Conservation (phyloP, 2,113 vertebrate species). For the Anhinga anhinga region DNA sequence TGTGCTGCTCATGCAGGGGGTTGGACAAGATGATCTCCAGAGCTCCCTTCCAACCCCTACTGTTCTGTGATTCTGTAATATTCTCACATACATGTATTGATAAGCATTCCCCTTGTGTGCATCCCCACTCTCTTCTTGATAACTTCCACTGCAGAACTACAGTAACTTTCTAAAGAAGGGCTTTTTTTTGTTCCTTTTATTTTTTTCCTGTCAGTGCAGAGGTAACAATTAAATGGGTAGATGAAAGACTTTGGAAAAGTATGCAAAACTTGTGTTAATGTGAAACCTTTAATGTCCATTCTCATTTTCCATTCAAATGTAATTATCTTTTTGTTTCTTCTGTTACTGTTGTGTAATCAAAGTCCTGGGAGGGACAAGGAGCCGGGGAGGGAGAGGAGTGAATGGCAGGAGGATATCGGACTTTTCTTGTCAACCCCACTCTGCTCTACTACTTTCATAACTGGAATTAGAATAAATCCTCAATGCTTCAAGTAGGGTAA, state of each 20-base stretch:
- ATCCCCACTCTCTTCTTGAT: background rate
- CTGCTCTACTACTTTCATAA: background rate
- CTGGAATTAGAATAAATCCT: background rate
- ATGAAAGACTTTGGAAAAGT: background rate
- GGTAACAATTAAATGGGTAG: background rate
- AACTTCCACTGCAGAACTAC: background rate
- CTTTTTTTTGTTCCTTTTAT: fast-evolving
- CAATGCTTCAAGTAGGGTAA: background rate
- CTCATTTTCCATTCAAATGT: background rate
- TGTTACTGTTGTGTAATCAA: background rate
- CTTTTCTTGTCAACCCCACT: background rate
- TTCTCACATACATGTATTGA: background rate
- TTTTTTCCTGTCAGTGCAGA: no score
- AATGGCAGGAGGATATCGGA: background rate
- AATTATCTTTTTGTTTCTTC: background rate
- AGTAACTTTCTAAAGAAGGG: background rate
- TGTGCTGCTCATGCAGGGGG: no score
- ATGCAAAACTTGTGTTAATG: background rate
- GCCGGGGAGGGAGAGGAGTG: background rate
- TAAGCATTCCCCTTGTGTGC: background rate
- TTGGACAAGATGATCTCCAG: no score
- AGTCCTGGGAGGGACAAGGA: background rate
- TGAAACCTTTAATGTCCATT: background rate
- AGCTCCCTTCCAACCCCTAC: no score
- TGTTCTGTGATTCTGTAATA: no score